Evolutionary conservation across 2,113 vertebrate genomes (phyloP), one percentile per base, ranked within the genome.

Genomic region (Pithys albifrons): DNA sequence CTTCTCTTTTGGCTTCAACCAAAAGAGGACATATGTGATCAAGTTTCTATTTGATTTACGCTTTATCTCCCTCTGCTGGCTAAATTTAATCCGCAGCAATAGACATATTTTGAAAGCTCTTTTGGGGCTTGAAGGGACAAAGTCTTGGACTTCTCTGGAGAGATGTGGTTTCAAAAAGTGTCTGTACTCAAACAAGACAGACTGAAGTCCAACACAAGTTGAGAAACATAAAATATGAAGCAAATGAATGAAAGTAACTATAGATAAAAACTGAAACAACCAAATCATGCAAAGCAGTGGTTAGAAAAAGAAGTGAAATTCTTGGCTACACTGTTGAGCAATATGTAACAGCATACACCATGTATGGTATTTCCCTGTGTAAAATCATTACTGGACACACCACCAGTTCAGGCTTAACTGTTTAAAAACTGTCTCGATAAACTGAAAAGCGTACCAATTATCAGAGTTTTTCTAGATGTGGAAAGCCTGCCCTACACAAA

Each of bases 1-100:
- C 48, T 90, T 45, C 49, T 76, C 48, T 41, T 41, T 41, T 41
- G 41, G 65, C 15, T 14, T 20, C 12, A 45, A 13, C 51, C 19
- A 62, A 70, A 83, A 69, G 18, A 76, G n/a, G 82, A 73, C 5
- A 13, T 14, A 54, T 10, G 23, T 31, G 10, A 74, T 25, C 4
- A 58, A 62, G 64, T 88, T 85, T 84, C 33, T 67, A 84, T 29
- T n/a, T 55, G 9, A 59, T 65, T 88, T 70, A 80, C 2, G 0
- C 67, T 22, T 65, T 87, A 85, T 12, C 83, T 91, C 90, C 90
- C 87, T 80, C 87, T 93, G 79, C 59, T 93, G 74, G 90, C 39
- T 84, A 46, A 77, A 43, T 16, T 41, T 29, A 69, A 76, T 61
- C 72, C 12, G 46, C 5, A 78, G 48, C 19, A 84, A 72, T 0